Percentiles rank a stretch among this genome's conserved stretches.
phyloP scores from a whole-genome alignment of 2,888 invertebrate genomes.

The Alloplasta piceator region DNA sequence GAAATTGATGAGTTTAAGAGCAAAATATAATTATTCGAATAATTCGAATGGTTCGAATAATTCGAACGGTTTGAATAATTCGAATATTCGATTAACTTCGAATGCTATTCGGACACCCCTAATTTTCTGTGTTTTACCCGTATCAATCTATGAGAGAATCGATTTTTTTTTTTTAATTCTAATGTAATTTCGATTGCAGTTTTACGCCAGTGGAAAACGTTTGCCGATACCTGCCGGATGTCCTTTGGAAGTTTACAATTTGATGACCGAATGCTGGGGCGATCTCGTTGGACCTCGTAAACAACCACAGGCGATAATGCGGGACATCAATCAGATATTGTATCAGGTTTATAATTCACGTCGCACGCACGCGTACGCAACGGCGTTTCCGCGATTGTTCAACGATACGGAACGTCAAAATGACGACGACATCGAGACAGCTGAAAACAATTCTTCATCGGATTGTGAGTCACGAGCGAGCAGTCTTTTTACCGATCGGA shows the following conservation, averaged over 20 bases:
- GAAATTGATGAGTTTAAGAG: too few relatives aligned
- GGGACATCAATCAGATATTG: slow-evolving; percentile 92
- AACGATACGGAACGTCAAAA: slow-evolving; percentile 71
- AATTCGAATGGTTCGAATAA: too few relatives aligned
- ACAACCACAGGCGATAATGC: slow-evolving; percentile 93
- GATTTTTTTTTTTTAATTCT: too few relatives aligned
- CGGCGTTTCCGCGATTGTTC: slow-evolving; percentile 83
- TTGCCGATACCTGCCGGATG: slow-evolving; percentile 88
- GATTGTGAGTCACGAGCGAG: slow-evolving; percentile 77
- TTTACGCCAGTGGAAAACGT: slow-evolving; percentile 88
- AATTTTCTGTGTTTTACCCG: too few relatives aligned
- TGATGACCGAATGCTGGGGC: slow-evolving; percentile 93
- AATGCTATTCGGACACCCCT: too few relatives aligned
- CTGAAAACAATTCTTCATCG: slow-evolving; percentile 78
- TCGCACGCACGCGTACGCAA: slow-evolving; percentile 86
- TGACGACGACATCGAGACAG: slow-evolving; percentile 71
- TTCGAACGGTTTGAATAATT: too few relatives aligned
- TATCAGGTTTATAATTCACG: slow-evolving; percentile 89
- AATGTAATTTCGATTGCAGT: slow-evolving; percentile 82
- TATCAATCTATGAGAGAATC: too few relatives aligned
- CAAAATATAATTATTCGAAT: too few relatives aligned
- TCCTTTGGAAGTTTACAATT: slow-evolving; percentile 89
- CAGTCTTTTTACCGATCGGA: slow-evolving; percentile 77
- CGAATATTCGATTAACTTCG: too few relatives aligned
- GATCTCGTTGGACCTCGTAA: slow-evolving; percentile 88